phyloP scores from a whole-genome alignment of 2,797 vertebrate species.

The Lacerta agilis region DNA sequence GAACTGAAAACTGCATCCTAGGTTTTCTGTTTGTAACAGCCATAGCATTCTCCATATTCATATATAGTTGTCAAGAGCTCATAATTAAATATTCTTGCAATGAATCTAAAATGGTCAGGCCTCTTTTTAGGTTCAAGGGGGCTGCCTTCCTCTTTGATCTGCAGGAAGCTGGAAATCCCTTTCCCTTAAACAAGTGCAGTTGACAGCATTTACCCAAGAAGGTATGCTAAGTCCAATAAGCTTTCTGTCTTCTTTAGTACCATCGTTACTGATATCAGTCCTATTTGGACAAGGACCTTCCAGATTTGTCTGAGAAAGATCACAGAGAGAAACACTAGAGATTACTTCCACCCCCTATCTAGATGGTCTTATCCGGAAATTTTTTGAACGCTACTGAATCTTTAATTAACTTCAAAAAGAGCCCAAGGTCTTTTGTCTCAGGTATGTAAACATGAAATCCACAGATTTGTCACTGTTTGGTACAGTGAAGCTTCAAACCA shows the following conservation, averaged over 20 bases:
- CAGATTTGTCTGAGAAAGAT: constrained; percentile 69
- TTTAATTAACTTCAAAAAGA: constrained; percentile 75
- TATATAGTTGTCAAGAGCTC: not conserved
- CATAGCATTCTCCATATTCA: not conserved
- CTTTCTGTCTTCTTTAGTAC: constrained; percentile 12
- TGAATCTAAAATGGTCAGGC: not conserved
- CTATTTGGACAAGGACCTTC: constrained; percentile 48
- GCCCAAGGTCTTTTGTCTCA: constrained; percentile 49
- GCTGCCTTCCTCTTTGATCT: not conserved
- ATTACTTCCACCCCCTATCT: constrained; percentile 62
- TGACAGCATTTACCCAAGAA: constrained; percentile 11
- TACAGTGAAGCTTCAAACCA: constrained; percentile 65
- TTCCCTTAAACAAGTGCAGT: constrained; percentile 20
- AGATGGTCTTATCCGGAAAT: constrained; percentile 64
- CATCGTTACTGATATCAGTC: constrained; percentile 20
- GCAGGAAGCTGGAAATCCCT: not conserved
- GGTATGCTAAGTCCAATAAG: not conserved
- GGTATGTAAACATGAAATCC: constrained; percentile 64
- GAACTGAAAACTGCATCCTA: not conserved
- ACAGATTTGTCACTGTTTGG: constrained; percentile 66
- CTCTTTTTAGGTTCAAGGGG: not conserved
- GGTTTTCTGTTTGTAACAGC: not conserved
- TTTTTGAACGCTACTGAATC: constrained; percentile 60
- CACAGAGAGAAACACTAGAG: constrained; percentile 67
- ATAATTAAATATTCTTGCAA: not conserved